Evolutionary conservation across 2,888 invertebrate genomes (phyloP).

Genomic region (Oligia strigilis): DNA sequence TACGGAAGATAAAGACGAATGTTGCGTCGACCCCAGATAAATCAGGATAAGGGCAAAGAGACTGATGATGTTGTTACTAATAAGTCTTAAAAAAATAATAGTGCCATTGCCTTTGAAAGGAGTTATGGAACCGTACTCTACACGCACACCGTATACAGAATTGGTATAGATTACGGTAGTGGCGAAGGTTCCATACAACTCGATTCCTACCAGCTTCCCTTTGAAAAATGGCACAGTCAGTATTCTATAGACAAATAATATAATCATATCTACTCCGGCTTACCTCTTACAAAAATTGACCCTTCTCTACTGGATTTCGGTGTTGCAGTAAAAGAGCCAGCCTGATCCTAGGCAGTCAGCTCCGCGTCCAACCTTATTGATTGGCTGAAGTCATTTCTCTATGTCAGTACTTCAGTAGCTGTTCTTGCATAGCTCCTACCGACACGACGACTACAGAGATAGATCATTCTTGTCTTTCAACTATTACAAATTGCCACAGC

Average conservation of each 20-base stretch:
- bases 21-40: neutral
- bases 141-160: neutral
- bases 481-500: conserved; percentile 27
- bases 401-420: neutral
- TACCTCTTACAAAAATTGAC: too few relatives aligned
- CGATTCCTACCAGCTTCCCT: too few relatives aligned
- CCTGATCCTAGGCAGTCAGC: neutral
- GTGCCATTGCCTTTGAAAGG: neutral
- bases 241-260: too few relatives aligned
- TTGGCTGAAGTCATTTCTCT: conserved; percentile 19
- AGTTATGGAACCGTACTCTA: neutral
- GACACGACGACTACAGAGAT: neutral
- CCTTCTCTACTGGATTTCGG: too few relatives aligned
- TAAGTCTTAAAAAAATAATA: neutral
- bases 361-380: neutral
- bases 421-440: neutral
- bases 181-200: too few relatives aligned
- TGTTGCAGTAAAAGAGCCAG: neutral
- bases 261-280: too few relatives aligned
- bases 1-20: too few relatives aligned
- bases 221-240: too few relatives aligned
- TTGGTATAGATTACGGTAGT: neutral
- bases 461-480: conserved; percentile 23
- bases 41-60: too few relatives aligned
- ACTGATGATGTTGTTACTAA: neutral